Conservation (phyloP, 1,140 invertebrate species). For the Rhyacophila brunnea region DNA sequence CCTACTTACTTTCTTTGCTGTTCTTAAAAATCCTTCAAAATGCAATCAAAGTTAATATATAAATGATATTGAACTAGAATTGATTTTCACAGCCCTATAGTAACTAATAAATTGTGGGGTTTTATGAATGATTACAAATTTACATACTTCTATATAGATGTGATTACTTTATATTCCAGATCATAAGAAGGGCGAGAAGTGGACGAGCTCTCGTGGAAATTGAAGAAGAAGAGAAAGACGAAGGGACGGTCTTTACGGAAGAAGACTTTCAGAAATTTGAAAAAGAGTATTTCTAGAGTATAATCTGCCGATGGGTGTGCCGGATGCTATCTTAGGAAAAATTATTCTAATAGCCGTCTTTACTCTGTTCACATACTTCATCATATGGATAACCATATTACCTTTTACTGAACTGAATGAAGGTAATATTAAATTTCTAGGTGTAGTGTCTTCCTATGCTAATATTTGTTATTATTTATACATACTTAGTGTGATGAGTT, state of each 20-base stretch:
- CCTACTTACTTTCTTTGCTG: too few relatives aligned
- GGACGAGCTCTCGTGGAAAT: conserved; percentile 49
- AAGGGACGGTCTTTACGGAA: conserved; percentile 56
- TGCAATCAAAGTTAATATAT: too few relatives aligned
- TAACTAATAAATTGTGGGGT: too few relatives aligned
- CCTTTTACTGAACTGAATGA: conserved; percentile 63
- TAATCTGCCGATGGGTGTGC: conserved; percentile 34
- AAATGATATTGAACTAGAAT: too few relatives aligned
- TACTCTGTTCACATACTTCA: conserved; percentile 60
- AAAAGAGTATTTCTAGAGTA: conserved; percentile 48
- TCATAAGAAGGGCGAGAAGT: conserved; percentile 52
- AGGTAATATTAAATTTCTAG: too few relatives aligned
- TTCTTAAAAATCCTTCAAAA: too few relatives aligned
- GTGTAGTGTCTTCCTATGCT: too few relatives aligned
- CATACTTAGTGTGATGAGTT: too few relatives aligned
- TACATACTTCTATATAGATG: too few relatives aligned
- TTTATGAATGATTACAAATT: too few relatives aligned
- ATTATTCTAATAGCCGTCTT: conserved; percentile 56
- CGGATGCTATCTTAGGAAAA: conserved; percentile 54
- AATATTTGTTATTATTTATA: too few relatives aligned
- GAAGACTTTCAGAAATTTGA: conserved; percentile 56
- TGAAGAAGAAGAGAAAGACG: conserved; percentile 42
- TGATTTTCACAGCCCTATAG: too few relatives aligned
- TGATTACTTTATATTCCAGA: conserved; percentile 41
- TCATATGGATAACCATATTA: conserved; percentile 66